phyloP scores from a whole-genome alignment of 2,888 invertebrate species.

The Flabesymbios commensalis region DNA sequence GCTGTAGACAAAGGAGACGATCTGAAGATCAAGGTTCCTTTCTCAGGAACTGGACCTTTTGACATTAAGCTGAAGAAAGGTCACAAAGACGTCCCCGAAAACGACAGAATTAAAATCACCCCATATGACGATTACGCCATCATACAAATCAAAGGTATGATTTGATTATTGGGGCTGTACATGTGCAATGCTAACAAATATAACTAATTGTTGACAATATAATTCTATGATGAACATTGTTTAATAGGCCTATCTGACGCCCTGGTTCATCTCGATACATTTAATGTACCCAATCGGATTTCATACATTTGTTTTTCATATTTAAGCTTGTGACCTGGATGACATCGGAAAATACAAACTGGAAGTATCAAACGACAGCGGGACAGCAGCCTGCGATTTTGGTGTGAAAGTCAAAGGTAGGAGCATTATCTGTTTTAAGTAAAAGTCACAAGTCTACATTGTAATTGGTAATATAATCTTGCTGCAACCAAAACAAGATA shows the following conservation, averaged over 20 bases:
- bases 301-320: conserved; percentile 5
- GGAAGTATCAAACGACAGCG: conserved; percentile 88
- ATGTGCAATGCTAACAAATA: no score
- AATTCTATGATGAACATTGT: background rate
- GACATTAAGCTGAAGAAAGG: conserved; percentile 83
- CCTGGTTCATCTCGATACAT: no score
- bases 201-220: no score
- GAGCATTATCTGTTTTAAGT: no score
- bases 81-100: conserved; percentile 75
- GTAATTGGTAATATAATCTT: no score
- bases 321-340: conserved; percentile 74
- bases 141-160: conserved; percentile 81
- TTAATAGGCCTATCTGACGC: background rate
- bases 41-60: conserved; percentile 94
- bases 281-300: no score
- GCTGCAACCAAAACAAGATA: no score
- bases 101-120: conserved; percentile 53
- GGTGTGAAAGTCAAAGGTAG: conserved; percentile 81
- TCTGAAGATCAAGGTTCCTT: conserved; percentile 95
- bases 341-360: conserved; percentile 90
- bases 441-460: background rate
- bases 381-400: conserved; percentile 81
- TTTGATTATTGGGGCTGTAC: background rate
- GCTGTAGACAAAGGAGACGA: conserved; percentile 93
- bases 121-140: conserved; percentile 94